Evolutionary conservation across 53 echinoderm and acorn worm species (phyloP).

Genomic region (Hippasteria phrygiana): DNA sequence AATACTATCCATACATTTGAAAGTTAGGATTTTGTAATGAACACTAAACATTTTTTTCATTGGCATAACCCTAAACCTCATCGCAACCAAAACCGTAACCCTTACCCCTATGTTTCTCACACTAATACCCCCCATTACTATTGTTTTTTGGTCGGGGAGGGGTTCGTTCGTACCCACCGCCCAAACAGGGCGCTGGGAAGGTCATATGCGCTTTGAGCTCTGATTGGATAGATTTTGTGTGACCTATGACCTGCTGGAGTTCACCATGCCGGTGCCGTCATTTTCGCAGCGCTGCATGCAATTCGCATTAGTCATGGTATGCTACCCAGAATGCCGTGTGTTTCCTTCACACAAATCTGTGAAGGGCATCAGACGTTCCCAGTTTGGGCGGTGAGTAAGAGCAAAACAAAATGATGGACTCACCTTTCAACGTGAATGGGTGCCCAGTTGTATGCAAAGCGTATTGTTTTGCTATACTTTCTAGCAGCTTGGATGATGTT

Average conservation of each 20-base stretch:
- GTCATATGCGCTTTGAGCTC: not conserved
- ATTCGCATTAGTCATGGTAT: not conserved
- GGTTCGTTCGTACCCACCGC: too few species aligned
- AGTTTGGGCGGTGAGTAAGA: not conserved
- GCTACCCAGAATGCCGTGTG: too few species aligned
- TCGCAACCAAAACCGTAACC: not conserved
- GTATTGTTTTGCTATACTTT: slow-evolving; percentile 54
- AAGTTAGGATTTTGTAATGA: not conserved
- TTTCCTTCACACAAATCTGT: too few species aligned
- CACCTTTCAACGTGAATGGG: slow-evolving; percentile 67
- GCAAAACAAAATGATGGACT: not conserved
- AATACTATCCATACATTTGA: not conserved
- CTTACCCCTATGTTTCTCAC: too few species aligned
- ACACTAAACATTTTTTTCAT: not conserved
- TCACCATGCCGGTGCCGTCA: not conserved
- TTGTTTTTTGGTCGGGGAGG: too few species aligned
- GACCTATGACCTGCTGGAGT: too few species aligned
- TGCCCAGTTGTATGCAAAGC: slow-evolving; percentile 75
- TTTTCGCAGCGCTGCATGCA: not conserved
- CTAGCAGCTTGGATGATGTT: slow-evolving; percentile 48
- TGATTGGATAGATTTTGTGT: too few species aligned
- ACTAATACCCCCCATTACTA: not conserved
- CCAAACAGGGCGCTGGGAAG: too few species aligned
- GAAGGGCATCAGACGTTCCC: not conserved
- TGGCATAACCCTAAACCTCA: not conserved